These are phyloP conservation scores for Aphelenchoides fujianensis DNA, from an alignment of 1,140 invertebrate genomes.

Conservation along the genomic window DNA sequence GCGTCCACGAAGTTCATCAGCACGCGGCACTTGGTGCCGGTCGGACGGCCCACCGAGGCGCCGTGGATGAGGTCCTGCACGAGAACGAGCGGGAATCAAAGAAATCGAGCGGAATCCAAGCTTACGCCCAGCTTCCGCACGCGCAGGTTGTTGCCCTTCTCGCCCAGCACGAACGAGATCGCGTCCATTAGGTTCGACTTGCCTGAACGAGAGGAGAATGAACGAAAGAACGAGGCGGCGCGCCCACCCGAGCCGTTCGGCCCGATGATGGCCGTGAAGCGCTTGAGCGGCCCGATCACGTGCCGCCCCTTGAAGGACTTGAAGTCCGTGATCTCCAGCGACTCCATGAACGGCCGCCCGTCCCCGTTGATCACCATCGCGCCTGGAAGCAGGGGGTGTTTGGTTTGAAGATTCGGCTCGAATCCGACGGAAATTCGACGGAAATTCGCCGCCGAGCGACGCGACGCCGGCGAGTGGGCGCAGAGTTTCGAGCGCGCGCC, in stretches of 20 bases:
- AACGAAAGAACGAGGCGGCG: slow-evolving; percentile 12
- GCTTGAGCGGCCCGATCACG: slow-evolving; percentile 87
- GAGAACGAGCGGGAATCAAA: slow-evolving; percentile 11
- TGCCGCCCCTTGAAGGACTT: slow-evolving; percentile 94
- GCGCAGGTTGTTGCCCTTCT: slow-evolving; percentile 87
- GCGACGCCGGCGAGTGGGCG: too few species aligned
- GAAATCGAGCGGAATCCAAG: slow-evolving; percentile 28
- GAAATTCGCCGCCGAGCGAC: too few species aligned
- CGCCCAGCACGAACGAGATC: slow-evolving; percentile 98
- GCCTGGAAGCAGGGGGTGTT: too few species aligned
- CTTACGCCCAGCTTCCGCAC: slow-evolving; percentile 82
- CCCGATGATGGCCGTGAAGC: slow-evolving; percentile 96
- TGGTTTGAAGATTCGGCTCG: too few species aligned
- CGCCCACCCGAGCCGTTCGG: slow-evolving; percentile 93
- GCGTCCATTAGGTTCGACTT: slow-evolving; percentile 99
- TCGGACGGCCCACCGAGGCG: slow-evolving; percentile 87
- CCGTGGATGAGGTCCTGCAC: slow-evolving; percentile 88
- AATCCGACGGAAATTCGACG: too few species aligned
- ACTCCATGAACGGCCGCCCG: slow-evolving; percentile 15
- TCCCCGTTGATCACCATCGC: too few species aligned
- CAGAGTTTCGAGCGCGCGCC: too few species aligned
- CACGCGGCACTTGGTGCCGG: slow-evolving; percentile 74
- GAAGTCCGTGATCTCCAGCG: slow-evolving; percentile 93
- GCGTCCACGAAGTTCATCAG: slow-evolving; percentile 84
- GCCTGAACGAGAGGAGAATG: slow-evolving; percentile 70